phyloP scores from a whole-genome alignment of 1,140 invertebrate species.

The Atta texana region DNA sequence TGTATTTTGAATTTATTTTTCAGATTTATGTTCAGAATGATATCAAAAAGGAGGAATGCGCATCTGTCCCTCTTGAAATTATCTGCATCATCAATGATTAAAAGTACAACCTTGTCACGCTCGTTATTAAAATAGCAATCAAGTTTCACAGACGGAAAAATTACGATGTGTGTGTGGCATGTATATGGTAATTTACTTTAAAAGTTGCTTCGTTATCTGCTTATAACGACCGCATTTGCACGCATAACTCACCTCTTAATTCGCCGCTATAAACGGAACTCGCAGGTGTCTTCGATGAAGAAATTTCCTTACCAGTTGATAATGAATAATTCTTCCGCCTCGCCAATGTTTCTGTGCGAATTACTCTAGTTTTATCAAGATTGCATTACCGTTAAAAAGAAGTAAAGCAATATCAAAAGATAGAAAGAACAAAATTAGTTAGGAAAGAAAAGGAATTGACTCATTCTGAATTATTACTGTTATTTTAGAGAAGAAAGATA shows the following conservation, averaged over 20 bases:
- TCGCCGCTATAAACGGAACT: constrained; percentile 7
- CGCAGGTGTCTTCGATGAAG: constrained; percentile 47
- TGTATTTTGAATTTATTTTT: neutral
- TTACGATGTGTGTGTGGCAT: neutral
- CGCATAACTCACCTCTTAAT: constrained; percentile 20
- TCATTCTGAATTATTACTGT: constrained; percentile 6
- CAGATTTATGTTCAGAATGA: constrained; percentile 7
- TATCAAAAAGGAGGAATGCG: neutral
- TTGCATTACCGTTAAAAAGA: neutral
- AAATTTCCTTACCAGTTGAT: constrained; percentile 11
- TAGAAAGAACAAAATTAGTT: neutral
- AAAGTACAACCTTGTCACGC: constrained; percentile 6
- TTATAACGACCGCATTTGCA: constrained; percentile 11
- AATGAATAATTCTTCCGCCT: constrained; percentile 34
- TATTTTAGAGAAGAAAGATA: neutral
- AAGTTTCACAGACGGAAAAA: constrained; percentile 45
- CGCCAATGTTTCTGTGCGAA: constrained; percentile 5
- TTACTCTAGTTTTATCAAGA: constrained; percentile 18
- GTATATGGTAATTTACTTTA: neutral
- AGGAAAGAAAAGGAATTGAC: neutral
- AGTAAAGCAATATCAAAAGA: too few relatives aligned
- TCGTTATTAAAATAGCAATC: constrained; percentile 48
- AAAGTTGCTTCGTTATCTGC: constrained; percentile 8
- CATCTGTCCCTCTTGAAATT: constrained; percentile 33
- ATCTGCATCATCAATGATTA: constrained; percentile 6